Percentiles rank a stretch among this genome's conserved stretches.
These are phyloP conservation scores for Thunnus maccoyii DNA, from an alignment of 2,113 vertebrate species.

Conservation along the genomic window DNA sequence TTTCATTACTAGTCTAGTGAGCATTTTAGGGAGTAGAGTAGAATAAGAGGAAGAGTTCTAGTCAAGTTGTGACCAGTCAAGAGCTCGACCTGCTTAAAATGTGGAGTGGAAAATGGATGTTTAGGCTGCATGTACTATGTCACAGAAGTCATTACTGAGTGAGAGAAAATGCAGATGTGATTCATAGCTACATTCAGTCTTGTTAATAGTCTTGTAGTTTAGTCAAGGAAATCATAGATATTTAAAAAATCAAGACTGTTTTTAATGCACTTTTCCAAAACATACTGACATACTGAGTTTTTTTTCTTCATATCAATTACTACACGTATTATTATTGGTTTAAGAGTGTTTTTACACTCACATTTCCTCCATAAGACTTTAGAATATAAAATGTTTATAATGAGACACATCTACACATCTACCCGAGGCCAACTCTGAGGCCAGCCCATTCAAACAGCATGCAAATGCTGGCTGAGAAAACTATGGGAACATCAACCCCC, in stretches of 20 bases:
- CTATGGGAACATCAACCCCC: constrained; percentile 42
- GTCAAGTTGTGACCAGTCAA: background rate
- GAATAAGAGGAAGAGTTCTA: background rate
- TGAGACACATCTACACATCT: background rate
- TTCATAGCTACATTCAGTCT: background rate
- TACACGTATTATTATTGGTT: background rate
- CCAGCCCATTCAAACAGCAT: constrained; percentile 75
- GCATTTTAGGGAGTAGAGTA: background rate
- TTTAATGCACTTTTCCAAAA: too few species aligned
- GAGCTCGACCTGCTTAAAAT: background rate
- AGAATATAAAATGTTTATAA: background rate
- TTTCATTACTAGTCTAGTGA: background rate
- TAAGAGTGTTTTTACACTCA: background rate
- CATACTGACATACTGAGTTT: too few species aligned
- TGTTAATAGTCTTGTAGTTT: background rate
- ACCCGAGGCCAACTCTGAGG: background rate
- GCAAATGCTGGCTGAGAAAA: constrained; percentile 68
- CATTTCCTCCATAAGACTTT: background rate
- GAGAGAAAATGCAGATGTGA: background rate
- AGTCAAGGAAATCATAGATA: background rate
- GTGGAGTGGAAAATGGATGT: background rate
- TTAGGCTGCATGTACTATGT: background rate
- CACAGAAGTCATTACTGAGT: background rate
- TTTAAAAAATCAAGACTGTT: too few species aligned
- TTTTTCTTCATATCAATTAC: background rate